Conservation (phyloP, 2,888 invertebrate genomes). For the Melanostoma mellinum region DNA sequence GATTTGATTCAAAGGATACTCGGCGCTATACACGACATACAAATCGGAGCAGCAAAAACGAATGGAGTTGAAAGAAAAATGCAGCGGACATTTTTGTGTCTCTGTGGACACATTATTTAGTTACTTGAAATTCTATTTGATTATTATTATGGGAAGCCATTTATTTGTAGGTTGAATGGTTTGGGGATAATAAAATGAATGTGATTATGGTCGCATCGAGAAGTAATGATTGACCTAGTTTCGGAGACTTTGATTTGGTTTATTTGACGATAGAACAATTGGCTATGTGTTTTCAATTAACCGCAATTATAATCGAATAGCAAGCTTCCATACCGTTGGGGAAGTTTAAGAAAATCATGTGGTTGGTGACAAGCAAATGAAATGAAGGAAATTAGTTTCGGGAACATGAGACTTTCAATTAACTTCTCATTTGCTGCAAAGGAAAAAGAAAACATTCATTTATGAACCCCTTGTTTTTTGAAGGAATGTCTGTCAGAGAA, state of each 20-base stretch:
- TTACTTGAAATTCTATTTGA: slow-evolving; percentile 48
- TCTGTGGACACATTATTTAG: slow-evolving; percentile 42
- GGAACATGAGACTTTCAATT: too few relatives aligned
- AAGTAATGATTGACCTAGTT: slow-evolving; percentile 50
- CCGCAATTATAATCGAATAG: too few relatives aligned
- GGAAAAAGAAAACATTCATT: too few relatives aligned
- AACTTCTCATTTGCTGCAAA: too few relatives aligned
- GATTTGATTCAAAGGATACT: slow-evolving; percentile 62
- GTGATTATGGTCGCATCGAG: slow-evolving; percentile 35
- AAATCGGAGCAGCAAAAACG: neutral
- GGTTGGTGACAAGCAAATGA: too few relatives aligned
- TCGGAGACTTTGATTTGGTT: slow-evolving; percentile 2
- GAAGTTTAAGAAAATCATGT: too few relatives aligned
- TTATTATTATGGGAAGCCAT: slow-evolving; percentile 26
- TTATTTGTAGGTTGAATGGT: slow-evolving; percentile 39
- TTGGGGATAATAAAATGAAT: slow-evolving; percentile 53
- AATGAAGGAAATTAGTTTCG: too few relatives aligned
- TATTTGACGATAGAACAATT: slow-evolving; percentile 10
- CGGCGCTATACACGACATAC: neutral
- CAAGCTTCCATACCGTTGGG: too few relatives aligned
- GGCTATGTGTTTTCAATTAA: neutral
- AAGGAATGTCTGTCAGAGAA: too few relatives aligned
- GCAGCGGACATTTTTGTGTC: slow-evolving; percentile 38
- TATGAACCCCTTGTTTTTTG: too few relatives aligned
- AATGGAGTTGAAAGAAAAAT: slow-evolving; percentile 53